Evolutionary conservation across 1,140 invertebrate species (phyloP), one percentile per base, ranked within the genome.

Genomic region (Adoxophyes honmai): DNA sequence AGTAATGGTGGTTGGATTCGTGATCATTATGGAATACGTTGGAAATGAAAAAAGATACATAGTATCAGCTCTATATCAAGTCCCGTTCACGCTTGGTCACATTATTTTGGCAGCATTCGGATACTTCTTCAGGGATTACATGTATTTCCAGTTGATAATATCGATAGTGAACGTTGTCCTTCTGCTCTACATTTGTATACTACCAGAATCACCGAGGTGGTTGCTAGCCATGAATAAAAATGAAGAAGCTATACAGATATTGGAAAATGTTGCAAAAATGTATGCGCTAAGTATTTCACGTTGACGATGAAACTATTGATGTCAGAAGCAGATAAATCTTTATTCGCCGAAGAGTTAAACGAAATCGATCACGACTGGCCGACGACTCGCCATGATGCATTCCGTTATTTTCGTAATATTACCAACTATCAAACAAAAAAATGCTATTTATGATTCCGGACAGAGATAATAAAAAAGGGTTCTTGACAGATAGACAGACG

Each of bases 151-250:
- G 68, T 63, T 93, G 42, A 83, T 81, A 5, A 86, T 92, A 42
- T 90, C 91, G 2, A 13, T 90, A 9, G 78, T 88, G 9, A 90
- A 90, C 55, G 64, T 91, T 9, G 14, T 91, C 42, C 76, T 92
- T 21, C 54, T 93, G 13, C 60, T 77, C n/a, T 90, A 86, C 62
- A 92, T 91, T 71, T 93, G 93, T 89, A 78, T 93, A 13, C 85
- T 94, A 73, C 92, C 94, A 48, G 93, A 94, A 84, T 93, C 93
- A 6, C 93, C 93, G 0, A 81, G 93, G 63, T 94, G 93, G 94
- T 81, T 94, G 33, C 55, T 93, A 34, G 90, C 90, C 7, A 77
- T 88, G 13, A 91, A 92, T 5, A 89, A 90, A 68, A 87, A 91
- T 15, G 82, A 90, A 1, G 81, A 92, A 71, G 92, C 92, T 1